These are phyloP conservation scores for Lophochroa leadbeateri DNA, from an alignment of 2,113 vertebrate genomes.

Conservation along the genomic window DNA sequence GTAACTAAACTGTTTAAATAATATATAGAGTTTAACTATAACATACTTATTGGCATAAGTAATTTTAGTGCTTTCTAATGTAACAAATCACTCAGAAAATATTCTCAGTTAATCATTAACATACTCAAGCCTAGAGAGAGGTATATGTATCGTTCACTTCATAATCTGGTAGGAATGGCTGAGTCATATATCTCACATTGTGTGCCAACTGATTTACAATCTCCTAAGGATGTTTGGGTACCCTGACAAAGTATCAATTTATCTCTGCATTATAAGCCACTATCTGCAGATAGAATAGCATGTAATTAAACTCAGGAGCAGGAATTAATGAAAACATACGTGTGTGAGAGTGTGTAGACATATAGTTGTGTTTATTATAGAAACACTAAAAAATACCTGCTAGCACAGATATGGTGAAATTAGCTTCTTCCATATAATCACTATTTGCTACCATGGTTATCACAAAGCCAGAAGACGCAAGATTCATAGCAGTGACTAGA, in stretches of 20 bases:
- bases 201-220: neutral
- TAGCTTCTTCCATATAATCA: neutral
- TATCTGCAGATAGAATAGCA: neutral
- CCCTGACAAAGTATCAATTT: slow-evolving; percentile 12
- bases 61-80: slow-evolving; percentile 24
- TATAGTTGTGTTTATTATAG: neutral
- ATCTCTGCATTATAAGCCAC: neutral
- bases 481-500: neutral
- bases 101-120: slow-evolving; percentile 17
- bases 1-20: slow-evolving; percentile 58
- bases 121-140: neutral
- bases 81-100: slow-evolving; percentile 20
- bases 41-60: slow-evolving; percentile 33
- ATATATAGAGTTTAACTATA: slow-evolving; percentile 45
- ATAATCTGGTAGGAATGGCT: neutral
- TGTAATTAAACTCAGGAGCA: slow-evolving; percentile 12
- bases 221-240: neutral
- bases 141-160: slow-evolving; percentile 9
- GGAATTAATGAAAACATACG: slow-evolving; percentile 24
- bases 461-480: neutral
- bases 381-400: neutral
- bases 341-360: neutral
- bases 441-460: neutral
- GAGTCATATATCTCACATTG: neutral
- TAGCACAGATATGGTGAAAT: neutral